These are phyloP conservation scores for Lissonota sp. DNA, from an alignment of 2,888 invertebrate genomes.

Conservation along the genomic window DNA sequence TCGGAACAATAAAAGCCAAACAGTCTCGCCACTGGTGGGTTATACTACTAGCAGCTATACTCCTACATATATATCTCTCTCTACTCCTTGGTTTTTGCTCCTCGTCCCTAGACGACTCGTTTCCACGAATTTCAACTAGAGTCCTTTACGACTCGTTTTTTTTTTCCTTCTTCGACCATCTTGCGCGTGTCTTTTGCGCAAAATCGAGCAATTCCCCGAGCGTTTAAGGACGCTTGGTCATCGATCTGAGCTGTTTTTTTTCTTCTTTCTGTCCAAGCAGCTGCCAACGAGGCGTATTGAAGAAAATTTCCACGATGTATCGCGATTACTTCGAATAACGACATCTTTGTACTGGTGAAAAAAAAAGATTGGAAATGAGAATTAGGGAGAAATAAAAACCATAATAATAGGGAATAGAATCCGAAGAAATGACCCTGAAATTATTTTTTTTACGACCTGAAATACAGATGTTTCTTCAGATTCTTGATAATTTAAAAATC, in stretches of 20 bases:
- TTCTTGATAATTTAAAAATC: not conserved
- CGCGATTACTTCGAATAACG: not conserved
- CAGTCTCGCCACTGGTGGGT: constrained; percentile 47
- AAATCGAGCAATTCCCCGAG: constrained; percentile 27
- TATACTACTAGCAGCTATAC: constrained; percentile 51
- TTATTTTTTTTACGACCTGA: not conserved
- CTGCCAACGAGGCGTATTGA: constrained; percentile 5
- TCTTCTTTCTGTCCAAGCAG: not conserved
- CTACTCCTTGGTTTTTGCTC: constrained; percentile 20
- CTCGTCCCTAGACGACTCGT: constrained; percentile 47
- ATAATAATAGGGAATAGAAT: not conserved
- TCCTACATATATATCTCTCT: constrained; percentile 46
- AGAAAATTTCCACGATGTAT: not conserved
- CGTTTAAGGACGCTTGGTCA: constrained; percentile 23
- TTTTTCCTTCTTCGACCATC: not conserved
- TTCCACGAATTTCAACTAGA: constrained; percentile 63
- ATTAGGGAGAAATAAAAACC: not conserved
- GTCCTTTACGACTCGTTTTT: constrained; percentile 65
- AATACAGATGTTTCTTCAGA: not conserved
- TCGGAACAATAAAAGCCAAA: constrained; percentile 62
- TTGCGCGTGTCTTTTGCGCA: constrained; percentile 25
- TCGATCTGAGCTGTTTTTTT: not conserved
- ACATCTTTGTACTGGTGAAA: not conserved
- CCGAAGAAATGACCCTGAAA: not conserved
- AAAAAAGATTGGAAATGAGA: not conserved